Percentiles rank a stretch among this genome's conserved stretches.
Evolutionary conservation across 2,888 invertebrate species (phyloP).

Genomic region (Leptinotarsa rubiginosa): DNA sequence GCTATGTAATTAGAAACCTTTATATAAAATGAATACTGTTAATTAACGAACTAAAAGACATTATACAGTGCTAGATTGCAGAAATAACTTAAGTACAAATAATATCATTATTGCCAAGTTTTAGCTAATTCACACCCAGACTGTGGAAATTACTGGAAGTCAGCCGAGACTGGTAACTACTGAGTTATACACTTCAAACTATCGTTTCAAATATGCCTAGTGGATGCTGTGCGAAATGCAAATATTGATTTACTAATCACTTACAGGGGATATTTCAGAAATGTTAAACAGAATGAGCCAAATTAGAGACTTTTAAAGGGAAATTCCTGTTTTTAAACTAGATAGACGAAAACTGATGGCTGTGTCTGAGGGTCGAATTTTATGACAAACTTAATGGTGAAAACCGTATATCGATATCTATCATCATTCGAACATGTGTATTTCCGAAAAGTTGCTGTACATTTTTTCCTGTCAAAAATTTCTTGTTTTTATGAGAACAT

Average conservation of each 20-base stretch:
- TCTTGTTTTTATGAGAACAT: no score
- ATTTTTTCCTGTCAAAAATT: no score
- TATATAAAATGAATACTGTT: constrained; percentile 73
- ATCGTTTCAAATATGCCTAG: background rate
- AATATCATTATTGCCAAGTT: constrained; percentile 58
- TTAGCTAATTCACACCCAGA: constrained; percentile 46
- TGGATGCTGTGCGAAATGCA: background rate
- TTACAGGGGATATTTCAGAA: no score
- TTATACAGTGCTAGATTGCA: constrained; percentile 66
- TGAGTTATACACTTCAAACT: background rate
- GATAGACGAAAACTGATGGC: no score
- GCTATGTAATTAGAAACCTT: constrained; percentile 72
- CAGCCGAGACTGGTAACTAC: background rate
- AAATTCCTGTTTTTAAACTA: no score
- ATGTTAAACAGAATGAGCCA: no score
- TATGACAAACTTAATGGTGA: no score
- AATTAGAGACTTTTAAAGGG: no score
- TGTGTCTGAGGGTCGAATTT: no score
- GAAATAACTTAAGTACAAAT: constrained; percentile 65
- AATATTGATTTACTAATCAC: background rate
- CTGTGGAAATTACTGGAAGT: constrained; percentile 37
- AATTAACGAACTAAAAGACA: constrained; percentile 72
- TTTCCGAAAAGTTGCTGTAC: no score
- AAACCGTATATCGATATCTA: no score
- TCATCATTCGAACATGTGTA: no score